Evolutionary conservation across 2,113 vertebrate genomes (phyloP).

Genomic region (Murina feae): DNA sequence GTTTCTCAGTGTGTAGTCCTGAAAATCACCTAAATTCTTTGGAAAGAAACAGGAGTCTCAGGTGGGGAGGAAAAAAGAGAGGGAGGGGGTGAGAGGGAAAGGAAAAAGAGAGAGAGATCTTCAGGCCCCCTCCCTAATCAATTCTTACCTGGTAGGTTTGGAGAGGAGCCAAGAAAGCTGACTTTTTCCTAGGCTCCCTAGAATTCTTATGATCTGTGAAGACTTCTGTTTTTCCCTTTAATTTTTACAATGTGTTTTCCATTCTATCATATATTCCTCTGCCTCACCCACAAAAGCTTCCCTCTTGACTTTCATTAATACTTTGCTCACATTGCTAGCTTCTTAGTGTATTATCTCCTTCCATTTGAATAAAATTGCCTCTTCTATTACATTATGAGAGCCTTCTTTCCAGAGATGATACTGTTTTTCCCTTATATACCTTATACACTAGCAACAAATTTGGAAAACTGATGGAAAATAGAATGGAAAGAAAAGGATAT

Average conservation of each 20-base stretch:
- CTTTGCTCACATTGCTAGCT: not conserved
- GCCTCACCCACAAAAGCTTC: not conserved
- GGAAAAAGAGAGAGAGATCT: not conserved
- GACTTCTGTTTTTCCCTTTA: not conserved
- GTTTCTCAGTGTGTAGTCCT: not conserved
- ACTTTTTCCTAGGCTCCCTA: not conserved
- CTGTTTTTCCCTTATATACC: not conserved
- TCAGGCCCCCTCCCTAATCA: not conserved
- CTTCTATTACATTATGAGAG: not conserved
- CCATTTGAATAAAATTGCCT: not conserved
- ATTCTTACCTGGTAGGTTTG: not conserved
- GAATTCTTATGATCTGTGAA: not conserved
- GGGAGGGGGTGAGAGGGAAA: fast-evolving
- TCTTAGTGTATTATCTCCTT: not conserved
- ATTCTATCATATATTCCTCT: too few relatives aligned
- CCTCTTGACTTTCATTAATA: not conserved
- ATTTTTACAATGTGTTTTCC: too few relatives aligned
- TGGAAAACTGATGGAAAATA: not conserved
- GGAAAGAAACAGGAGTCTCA: not conserved
- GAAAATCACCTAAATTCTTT: not conserved
- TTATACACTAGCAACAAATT: not conserved
- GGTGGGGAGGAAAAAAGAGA: not conserved
- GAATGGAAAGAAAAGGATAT: not conserved
- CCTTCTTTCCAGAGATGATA: not conserved
- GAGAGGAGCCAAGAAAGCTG: not conserved